A percentile compares a stretch with the other conserved stretches of the same genome.
Evolutionary conservation across 2,113 vertebrate species (phyloP).

Genomic region (Corvus moneduloides): DNA sequence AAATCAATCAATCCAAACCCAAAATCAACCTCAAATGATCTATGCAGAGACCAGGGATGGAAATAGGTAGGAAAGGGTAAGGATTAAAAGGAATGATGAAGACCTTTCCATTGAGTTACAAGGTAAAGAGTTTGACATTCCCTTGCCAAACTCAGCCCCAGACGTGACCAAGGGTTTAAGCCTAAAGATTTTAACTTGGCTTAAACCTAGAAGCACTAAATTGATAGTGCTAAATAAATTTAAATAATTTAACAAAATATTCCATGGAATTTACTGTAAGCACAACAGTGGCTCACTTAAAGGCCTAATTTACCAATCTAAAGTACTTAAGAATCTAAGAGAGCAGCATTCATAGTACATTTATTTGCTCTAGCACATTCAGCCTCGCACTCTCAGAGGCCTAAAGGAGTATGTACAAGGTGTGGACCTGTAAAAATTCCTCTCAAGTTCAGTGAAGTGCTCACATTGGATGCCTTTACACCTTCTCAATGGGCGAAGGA

Average conservation of each 20-base stretch:
- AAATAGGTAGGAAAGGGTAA: not conserved
- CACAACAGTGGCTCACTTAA: not conserved
- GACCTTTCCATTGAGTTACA: not conserved
- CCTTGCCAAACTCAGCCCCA: no score
- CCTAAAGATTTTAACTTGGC: not conserved
- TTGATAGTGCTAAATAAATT: not conserved
- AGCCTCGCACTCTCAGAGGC: not conserved
- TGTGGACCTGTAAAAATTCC: not conserved
- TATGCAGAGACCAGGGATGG: no score
- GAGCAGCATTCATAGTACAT: not conserved
- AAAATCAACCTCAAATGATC: not conserved
- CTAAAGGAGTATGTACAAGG: not conserved
- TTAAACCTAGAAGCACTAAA: not conserved
- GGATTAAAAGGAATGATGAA: not conserved
- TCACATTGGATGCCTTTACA: not conserved
- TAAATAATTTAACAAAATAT: not conserved
- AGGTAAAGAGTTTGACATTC: not conserved
- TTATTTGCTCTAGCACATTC: not conserved
- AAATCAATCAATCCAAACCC: not conserved
- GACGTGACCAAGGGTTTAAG: not conserved
- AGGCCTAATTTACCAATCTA: not conserved
- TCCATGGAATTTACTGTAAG: not conserved
- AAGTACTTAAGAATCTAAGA: not conserved
- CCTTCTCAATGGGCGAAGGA: accelerated
- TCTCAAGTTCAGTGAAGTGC: accelerated